Evolutionary conservation across 92 coral and sea anemone genomes (phyloP).

Genomic region (Blastomussa wellsi): DNA sequence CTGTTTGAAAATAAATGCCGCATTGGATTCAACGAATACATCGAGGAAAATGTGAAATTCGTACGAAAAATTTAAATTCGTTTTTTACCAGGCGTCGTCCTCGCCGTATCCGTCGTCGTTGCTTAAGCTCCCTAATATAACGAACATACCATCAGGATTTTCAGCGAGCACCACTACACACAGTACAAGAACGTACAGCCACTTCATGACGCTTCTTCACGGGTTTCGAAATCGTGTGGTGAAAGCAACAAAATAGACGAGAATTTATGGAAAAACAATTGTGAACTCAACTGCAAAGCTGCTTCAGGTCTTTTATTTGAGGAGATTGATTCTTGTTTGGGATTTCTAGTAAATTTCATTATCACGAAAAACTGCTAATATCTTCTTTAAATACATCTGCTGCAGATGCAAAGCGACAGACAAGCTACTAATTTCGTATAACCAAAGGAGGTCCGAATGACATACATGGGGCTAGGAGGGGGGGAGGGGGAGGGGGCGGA

Average conservation of each 20-base stretch:
- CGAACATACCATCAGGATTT: slow-evolving; percentile 58
- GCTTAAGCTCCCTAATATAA: no score
- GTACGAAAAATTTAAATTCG: no score
- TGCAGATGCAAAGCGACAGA: neutral
- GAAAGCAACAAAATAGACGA: neutral
- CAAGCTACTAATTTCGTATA: neutral
- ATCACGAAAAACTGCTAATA: neutral
- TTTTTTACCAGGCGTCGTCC: no score
- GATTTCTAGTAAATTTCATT: neutral
- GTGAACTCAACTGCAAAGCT: slow-evolving; percentile 24
- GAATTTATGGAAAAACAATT: slow-evolving; percentile 1
- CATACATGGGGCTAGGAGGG: no score
- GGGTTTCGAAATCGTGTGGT: neutral
- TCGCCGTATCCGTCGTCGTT: no score
- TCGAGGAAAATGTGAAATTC: no score
- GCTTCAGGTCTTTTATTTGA: neutral
- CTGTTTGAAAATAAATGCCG: no score
- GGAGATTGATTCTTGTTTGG: neutral
- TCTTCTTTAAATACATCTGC: neutral
- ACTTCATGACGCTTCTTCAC: slow-evolving; percentile 47
- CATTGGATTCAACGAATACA: no score
- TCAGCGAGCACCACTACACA: slow-evolving; percentile 36
- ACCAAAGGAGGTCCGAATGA: neutral
- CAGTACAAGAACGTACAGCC: slow-evolving; percentile 34
- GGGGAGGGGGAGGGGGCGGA: neutral